Percentiles rank a stretch among this genome's conserved stretches.
phyloP scores from a whole-genome alignment of 2,113 vertebrate genomes.

The Vulpes ferrilata region DNA sequence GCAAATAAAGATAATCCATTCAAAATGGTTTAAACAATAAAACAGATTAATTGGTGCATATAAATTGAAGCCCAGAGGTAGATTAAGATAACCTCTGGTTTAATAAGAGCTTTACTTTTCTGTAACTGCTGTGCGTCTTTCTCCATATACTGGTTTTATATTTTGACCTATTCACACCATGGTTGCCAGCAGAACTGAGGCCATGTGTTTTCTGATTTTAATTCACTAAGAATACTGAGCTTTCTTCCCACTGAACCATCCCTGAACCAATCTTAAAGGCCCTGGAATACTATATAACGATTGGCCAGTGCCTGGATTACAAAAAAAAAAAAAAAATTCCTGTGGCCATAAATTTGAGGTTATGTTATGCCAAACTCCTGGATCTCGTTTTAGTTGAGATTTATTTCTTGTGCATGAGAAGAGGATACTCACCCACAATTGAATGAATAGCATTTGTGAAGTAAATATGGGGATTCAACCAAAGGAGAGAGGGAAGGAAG shows the following conservation, averaged over 20 bases:
- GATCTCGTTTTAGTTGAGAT: background rate
- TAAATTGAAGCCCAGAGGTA: background rate
- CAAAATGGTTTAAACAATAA: background rate
- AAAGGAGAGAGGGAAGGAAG: background rate
- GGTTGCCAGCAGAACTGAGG: background rate
- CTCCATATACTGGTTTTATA: background rate
- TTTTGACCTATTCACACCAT: background rate
- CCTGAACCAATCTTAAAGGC: background rate
- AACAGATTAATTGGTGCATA: background rate
- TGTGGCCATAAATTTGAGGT: background rate
- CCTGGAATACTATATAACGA: background rate
- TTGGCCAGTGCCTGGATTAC: fast-evolving
- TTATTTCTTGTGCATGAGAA: background rate
- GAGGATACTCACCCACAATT: fast-evolving
- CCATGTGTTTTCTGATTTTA: background rate
- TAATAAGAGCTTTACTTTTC: background rate
- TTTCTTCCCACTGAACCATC: background rate
- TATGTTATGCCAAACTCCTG: background rate
- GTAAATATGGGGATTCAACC: background rate
- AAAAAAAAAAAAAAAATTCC: too few relatives aligned
- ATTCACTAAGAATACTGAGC: too few relatives aligned
- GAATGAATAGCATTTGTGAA: background rate
- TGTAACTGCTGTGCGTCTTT: background rate
- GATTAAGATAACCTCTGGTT: background rate
- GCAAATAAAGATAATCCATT: background rate